These are phyloP conservation scores for Rhabdomys pumilio DNA, from an alignment of 2,797 vertebrate genomes.

Conservation along the genomic window DNA sequence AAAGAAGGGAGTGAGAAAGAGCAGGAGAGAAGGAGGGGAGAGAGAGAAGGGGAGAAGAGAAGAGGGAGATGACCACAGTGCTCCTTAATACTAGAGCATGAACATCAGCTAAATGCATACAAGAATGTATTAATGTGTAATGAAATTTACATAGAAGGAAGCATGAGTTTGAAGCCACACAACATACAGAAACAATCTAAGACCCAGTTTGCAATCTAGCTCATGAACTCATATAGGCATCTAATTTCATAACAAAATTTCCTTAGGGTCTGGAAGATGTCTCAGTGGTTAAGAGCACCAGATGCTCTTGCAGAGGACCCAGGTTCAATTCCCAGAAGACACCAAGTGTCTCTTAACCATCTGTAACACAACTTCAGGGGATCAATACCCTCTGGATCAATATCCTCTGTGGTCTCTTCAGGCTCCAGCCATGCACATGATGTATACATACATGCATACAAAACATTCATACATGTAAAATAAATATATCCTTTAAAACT, in stretches of 20 bases:
- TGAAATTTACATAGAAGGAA: slow-evolving; percentile 21
- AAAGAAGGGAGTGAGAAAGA: not conserved
- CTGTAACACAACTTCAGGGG: not conserved
- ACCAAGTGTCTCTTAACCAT: not conserved
- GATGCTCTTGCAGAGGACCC: not conserved
- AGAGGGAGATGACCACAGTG: not conserved
- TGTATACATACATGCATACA: not conserved
- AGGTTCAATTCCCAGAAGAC: not conserved
- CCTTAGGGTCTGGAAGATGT: not conserved
- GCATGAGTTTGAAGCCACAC: not conserved
- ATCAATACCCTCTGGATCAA: not conserved
- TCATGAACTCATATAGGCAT: not conserved
- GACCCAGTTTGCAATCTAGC: not conserved
- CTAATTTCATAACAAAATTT: slow-evolving; percentile 35
- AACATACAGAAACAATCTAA: not conserved
- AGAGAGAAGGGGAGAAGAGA: too few relatives aligned
- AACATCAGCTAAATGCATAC: slow-evolving; percentile 12
- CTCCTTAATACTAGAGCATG: not conserved
- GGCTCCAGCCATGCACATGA: not conserved
- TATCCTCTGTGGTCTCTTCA: not conserved
- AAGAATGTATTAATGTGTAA: slow-evolving; percentile 15
- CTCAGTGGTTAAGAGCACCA: not conserved
- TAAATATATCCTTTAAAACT: not conserved
- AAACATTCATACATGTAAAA: not conserved
- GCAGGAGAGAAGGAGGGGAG: not conserved